Conservation (phyloP, 2,113 vertebrate species). For the Hippoglossus stenolepis region DNA sequence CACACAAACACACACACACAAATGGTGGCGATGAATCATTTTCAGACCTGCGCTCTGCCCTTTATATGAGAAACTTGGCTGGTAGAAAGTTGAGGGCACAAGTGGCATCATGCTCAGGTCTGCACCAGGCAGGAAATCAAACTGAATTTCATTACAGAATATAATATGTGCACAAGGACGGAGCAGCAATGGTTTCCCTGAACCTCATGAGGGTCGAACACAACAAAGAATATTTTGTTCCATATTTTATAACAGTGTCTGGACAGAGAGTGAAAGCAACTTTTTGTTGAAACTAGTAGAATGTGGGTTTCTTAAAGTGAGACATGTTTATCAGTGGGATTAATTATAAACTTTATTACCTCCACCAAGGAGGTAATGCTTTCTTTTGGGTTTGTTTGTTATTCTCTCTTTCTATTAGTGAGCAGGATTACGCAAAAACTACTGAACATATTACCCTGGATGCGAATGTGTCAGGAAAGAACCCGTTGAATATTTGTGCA, state of each 20-base stretch:
- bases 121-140: constrained; percentile 44
- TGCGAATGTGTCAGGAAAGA: too few species aligned
- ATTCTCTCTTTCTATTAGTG: too few species aligned
- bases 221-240: neutral
- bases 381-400: too few species aligned
- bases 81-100: constrained; percentile 43
- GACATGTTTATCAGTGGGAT: neutral
- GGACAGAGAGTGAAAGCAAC: neutral
- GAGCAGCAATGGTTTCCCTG: constrained; percentile 48
- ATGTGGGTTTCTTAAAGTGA: neutral
- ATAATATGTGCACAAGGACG: constrained; percentile 30
- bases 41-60: constrained; percentile 48
- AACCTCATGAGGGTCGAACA: neutral
- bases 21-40: constrained; percentile 38
- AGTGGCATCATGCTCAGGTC: constrained; percentile 9
- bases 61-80: constrained; percentile 50
- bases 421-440: too few species aligned
- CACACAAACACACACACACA: neutral
- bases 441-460: too few species aligned
- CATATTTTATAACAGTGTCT: neutral
- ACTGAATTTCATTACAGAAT: constrained; percentile 44
- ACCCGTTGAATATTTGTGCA: too few species aligned
- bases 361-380: too few species aligned
- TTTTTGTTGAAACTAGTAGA: neutral
- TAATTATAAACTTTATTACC: neutral